A percentile compares a stretch with the other conserved stretches of the same genome.
phyloP scores from a whole-genome alignment of 2,888 invertebrate species.

The Brachylomia viminalis region DNA sequence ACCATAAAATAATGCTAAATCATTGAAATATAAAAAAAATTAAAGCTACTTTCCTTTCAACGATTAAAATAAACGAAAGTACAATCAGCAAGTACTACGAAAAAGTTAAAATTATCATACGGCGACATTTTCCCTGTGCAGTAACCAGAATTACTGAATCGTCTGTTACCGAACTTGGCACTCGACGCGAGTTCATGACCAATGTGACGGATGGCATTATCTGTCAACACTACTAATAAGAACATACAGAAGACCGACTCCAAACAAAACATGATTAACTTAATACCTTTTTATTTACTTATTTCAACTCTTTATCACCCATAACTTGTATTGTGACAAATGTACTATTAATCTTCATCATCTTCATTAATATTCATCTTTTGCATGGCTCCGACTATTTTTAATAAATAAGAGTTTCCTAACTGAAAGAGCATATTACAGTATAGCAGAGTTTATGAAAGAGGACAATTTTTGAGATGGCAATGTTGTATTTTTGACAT shows the following conservation, averaged over 20 bases:
- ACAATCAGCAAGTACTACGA: background rate
- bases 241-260: slow-evolving; percentile 26
- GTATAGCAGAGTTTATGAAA: no score
- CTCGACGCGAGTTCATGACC: slow-evolving; percentile 48
- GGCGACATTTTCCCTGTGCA: slow-evolving; percentile 39
- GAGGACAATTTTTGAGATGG: no score
- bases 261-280: background rate
- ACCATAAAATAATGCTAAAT: no score
- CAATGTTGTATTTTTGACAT: no score
- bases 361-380: no score
- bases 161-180: slow-evolving; percentile 49
- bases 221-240: slow-evolving; percentile 4
- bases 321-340: background rate
- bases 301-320: background rate
- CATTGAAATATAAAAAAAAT: background rate
- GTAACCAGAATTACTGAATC: slow-evolving; percentile 54
- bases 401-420: no score
- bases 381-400: no score
- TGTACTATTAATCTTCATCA: background rate
- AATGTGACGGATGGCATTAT: slow-evolving; percentile 32
- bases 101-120: slow-evolving; percentile 31
- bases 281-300: background rate
- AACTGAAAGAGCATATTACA: no score
- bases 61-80: background rate
- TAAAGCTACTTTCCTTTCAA: background rate